phyloP scores from a whole-genome alignment of 2,888 invertebrate genomes.

The Pantelozetes paolii region DNA sequence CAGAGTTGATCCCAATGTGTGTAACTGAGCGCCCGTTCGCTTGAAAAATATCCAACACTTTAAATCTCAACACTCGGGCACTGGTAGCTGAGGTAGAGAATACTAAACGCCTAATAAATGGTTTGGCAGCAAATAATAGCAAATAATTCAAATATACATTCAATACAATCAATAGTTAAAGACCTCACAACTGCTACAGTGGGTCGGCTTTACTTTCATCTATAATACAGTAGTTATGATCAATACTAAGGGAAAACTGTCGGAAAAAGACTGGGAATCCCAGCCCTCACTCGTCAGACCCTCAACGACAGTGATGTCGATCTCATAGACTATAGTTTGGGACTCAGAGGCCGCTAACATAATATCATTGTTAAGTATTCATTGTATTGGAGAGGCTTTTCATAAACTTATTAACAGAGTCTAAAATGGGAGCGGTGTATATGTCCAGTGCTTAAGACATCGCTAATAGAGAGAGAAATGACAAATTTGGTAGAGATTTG shows the following conservation, averaged over 20 bases:
- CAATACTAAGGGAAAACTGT: not conserved
- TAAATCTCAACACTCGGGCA: conserved; percentile 1
- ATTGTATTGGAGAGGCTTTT: conserved; percentile 26
- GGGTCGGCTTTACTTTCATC: conserved; percentile 24
- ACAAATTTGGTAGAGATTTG: conserved; percentile 17
- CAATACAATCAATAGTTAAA: conserved; percentile 29
- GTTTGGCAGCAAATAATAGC: conserved; percentile 22
- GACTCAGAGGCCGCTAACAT: conserved; percentile 33
- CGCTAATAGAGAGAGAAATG: conserved; percentile 20
- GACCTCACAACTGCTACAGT: conserved; percentile 33
- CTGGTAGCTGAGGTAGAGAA: not conserved
- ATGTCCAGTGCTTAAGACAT: conserved; percentile 28
- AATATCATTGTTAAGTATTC: conserved; percentile 22
- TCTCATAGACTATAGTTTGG: not conserved
- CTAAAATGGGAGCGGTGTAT: conserved; percentile 19
- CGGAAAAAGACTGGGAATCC: conserved; percentile 16
- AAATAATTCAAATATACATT: conserved; percentile 6
- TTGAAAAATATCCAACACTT: conserved; percentile 26
- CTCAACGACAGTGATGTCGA: conserved; percentile 24
- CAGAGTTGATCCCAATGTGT: not conserved
- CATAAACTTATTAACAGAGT: conserved; percentile 23
- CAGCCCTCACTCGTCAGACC: conserved; percentile 15
- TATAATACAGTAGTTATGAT: conserved; percentile 13
- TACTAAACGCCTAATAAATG: conserved; percentile 32
- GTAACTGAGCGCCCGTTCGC: conserved; percentile 2